Conservation (phyloP, 2,888 invertebrate species). For the Nymphalis c-album region DNA sequence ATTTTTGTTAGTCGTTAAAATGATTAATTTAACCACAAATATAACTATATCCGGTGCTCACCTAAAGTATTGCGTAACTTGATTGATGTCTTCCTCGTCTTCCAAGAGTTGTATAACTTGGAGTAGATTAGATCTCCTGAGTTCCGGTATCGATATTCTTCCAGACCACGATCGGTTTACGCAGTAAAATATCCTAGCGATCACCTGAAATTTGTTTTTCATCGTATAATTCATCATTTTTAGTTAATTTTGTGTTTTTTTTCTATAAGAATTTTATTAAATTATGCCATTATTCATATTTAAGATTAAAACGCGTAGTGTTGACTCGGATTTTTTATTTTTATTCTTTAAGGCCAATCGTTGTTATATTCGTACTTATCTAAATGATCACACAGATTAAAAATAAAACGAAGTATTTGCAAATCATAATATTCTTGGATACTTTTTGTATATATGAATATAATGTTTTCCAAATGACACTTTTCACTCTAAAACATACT, state of each 20-base stretch:
- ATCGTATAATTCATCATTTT: background rate
- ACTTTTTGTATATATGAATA: too few relatives aligned
- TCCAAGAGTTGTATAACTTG: slow-evolving; percentile 91
- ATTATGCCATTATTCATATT: too few relatives aligned
- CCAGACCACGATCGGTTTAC: slow-evolving; percentile 99
- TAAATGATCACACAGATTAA: too few relatives aligned
- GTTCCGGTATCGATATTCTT: slow-evolving; percentile 91
- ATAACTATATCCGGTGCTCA: slow-evolving; percentile 38
- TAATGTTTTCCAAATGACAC: too few relatives aligned
- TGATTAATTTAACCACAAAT: background rate
- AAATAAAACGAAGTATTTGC: too few relatives aligned
- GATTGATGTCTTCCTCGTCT: slow-evolving; percentile 98
- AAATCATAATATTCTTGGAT: too few relatives aligned
- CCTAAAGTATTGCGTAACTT: slow-evolving; percentile 91
- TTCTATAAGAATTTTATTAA: too few relatives aligned
- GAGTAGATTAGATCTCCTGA: slow-evolving; percentile 94
- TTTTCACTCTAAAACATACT: slow-evolving; percentile 42
- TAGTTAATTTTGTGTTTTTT: background rate
- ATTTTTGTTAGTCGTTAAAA: background rate
- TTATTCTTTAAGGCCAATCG: too few relatives aligned
- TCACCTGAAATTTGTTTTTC: slow-evolving; percentile 83
- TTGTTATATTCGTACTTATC: too few relatives aligned
- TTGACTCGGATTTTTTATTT: too few relatives aligned
- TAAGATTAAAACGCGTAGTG: too few relatives aligned
- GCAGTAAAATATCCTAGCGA: slow-evolving; percentile 98